phyloP scores from a whole-genome alignment of 2,888 invertebrate species.

The Leptinotarsa juncta region DNA sequence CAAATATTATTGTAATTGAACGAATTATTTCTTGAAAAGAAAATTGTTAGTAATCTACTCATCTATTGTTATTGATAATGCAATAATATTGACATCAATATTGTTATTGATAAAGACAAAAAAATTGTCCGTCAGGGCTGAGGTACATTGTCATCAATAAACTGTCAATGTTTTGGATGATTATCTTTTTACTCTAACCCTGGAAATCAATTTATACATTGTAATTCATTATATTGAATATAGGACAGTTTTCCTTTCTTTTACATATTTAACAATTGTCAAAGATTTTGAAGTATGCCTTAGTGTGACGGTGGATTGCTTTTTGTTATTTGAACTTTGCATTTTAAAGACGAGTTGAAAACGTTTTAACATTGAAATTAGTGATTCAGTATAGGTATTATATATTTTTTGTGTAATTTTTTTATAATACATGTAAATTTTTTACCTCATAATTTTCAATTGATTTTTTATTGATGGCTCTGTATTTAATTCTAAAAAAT shows the following conservation, averaged over 20 bases:
- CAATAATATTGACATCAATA: slow-evolving; percentile 31
- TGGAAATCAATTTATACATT: no score
- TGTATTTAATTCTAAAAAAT: slow-evolving; percentile 31
- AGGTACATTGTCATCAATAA: slow-evolving; percentile 12
- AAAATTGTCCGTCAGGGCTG: slow-evolving; percentile 8
- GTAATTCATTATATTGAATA: no score
- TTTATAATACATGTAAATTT: background rate
- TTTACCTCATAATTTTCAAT: background rate
- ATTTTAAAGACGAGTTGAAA: background rate
- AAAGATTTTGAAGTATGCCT: no score
- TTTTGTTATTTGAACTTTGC: background rate
- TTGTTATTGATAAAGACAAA: slow-evolving; percentile 24
- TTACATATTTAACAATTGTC: no score
- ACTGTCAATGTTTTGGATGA: background rate
- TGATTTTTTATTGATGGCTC: slow-evolving; percentile 22
- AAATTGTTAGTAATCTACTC: slow-evolving; percentile 37
- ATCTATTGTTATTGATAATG: slow-evolving; percentile 37
- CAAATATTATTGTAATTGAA: slow-evolving; percentile 30
- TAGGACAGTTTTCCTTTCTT: no score
- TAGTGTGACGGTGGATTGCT: no score
- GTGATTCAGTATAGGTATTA: no score
- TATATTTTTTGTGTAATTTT: background rate
- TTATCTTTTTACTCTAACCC: background rate
- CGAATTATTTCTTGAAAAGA: slow-evolving; percentile 33
- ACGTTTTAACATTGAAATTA: background rate